phyloP scores from a whole-genome alignment of 1,140 invertebrate species.

The Galleria mellonella region DNA sequence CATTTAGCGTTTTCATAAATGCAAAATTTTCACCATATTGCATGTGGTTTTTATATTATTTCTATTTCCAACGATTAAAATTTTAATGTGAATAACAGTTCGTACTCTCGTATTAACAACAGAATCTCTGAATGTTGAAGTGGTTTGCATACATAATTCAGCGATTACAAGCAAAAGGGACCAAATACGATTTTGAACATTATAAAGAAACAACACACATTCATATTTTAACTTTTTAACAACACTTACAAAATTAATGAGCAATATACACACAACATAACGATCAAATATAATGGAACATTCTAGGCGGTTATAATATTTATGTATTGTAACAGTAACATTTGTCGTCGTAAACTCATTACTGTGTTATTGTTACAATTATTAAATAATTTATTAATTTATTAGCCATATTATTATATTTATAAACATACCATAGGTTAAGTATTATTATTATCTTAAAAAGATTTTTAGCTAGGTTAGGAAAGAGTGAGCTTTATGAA shows the following conservation, averaged over 20 bases:
- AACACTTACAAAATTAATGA: slow-evolving; percentile 32
- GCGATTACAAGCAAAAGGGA: slow-evolving; percentile 71
- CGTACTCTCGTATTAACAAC: slow-evolving; percentile 46
- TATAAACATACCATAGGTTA: slow-evolving; percentile 72
- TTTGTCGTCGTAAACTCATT: slow-evolving; percentile 14
- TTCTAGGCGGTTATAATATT: slow-evolving; percentile 48
- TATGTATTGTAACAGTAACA: slow-evolving; percentile 34
- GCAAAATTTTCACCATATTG: slow-evolving; percentile 16
- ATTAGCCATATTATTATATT: slow-evolving; percentile 69
- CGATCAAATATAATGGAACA: slow-evolving; percentile 39
- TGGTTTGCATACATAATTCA: slow-evolving; percentile 37
- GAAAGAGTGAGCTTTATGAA: slow-evolving; percentile 67
- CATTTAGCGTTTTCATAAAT: too few relatives aligned
- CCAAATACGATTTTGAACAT: slow-evolving; percentile 58
- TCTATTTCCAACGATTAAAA: slow-evolving; percentile 29
- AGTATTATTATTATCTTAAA: slow-evolving; percentile 66
- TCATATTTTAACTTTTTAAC: slow-evolving; percentile 12
- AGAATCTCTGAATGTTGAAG: slow-evolving; percentile 40
- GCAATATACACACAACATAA: slow-evolving; percentile 27
- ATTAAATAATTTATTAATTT: slow-evolving; percentile 60
- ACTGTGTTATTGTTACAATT: slow-evolving; percentile 45
- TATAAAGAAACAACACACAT: slow-evolving; percentile 31
- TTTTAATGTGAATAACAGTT: slow-evolving; percentile 48
- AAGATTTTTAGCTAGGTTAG: slow-evolving; percentile 66
- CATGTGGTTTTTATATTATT: slow-evolving; percentile 41